A percentile compares a stretch with the other conserved stretches of the same genome.
phyloP scores from a whole-genome alignment of 2,888 invertebrate species.

The Scaptodrosophila latifasciaeformis region DNA sequence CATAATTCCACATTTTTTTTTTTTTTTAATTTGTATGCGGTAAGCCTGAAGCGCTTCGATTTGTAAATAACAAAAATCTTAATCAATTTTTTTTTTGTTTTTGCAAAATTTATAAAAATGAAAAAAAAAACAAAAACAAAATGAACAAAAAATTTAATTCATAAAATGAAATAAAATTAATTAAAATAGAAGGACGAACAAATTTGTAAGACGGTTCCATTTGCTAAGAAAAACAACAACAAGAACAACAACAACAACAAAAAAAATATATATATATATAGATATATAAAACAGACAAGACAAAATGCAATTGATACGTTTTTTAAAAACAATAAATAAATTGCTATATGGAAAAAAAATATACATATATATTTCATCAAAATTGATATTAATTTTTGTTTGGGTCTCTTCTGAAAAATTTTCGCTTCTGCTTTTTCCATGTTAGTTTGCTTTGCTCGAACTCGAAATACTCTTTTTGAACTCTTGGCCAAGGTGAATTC shows the following conservation, averaged over 20 bases:
- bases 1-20: too few relatives aligned
- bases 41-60: conserved; percentile 27
- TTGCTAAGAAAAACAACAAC: conserved; percentile 22
- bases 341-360: conserved; percentile 47
- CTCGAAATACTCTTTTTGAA: too few relatives aligned
- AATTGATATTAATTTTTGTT: conserved; percentile 37
- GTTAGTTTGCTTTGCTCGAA: too few relatives aligned
- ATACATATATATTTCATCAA: too few relatives aligned
- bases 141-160: conserved; percentile 38
- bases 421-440: too few relatives aligned
- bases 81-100: conserved; percentile 15
- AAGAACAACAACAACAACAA: conserved; percentile 15
- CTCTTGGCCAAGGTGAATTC: too few relatives aligned
- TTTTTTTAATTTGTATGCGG: conserved; percentile 18
- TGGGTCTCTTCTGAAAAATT: too few relatives aligned
- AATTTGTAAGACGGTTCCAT: conserved; percentile 6
- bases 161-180: conserved; percentile 59
- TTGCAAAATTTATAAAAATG: too few relatives aligned
- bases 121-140: too few relatives aligned
- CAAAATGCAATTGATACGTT: conserved; percentile 60
- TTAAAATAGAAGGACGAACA: background rate
- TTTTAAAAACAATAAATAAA: conserved; percentile 64
- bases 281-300: too few relatives aligned
- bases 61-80: conserved; percentile 63
- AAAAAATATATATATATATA: conserved; percentile 3